phyloP scores from a whole-genome alignment of 2,113 vertebrate genomes.

The Orthonyx spaldingii region DNA sequence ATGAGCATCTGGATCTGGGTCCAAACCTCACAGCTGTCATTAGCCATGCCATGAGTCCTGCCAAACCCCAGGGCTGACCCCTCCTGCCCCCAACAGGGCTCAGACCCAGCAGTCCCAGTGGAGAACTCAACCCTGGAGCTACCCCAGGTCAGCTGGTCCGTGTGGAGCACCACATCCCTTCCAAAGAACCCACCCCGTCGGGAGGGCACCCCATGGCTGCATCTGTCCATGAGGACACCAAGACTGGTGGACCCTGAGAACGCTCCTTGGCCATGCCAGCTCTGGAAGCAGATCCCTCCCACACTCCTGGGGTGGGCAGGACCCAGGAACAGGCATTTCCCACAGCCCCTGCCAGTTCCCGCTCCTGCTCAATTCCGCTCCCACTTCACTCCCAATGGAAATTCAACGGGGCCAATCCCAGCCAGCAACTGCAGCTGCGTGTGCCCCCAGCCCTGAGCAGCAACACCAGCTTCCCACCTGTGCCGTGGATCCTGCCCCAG shows the following conservation, averaged over 20 bases:
- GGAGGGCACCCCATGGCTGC: accelerated
- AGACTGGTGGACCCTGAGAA: neutral
- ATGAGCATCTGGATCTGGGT: neutral
- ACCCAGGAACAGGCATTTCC: neutral
- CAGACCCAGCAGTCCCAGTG: neutral
- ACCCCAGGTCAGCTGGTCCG: accelerated
- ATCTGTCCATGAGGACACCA: neutral
- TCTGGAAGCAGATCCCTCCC: neutral
- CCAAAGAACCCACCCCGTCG: neutral
- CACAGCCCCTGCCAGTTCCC: neutral
- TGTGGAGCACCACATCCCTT: neutral
- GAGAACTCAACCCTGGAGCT: neutral
- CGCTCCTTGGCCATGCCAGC: neutral
- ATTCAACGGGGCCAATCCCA: neutral
- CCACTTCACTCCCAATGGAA: accelerated
- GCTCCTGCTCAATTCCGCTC: accelerated
- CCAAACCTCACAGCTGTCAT: neutral
- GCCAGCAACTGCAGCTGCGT: neutral
- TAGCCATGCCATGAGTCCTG: accelerated
- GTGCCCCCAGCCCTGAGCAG: neutral
- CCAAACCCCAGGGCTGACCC: neutral
- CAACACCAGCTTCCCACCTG: neutral
- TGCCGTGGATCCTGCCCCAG: neutral
- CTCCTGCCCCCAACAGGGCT: neutral
- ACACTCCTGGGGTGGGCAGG: neutral